Conservation (phyloP, 2,113 vertebrate species). For the Chroicocephalus ridibundus region DNA sequence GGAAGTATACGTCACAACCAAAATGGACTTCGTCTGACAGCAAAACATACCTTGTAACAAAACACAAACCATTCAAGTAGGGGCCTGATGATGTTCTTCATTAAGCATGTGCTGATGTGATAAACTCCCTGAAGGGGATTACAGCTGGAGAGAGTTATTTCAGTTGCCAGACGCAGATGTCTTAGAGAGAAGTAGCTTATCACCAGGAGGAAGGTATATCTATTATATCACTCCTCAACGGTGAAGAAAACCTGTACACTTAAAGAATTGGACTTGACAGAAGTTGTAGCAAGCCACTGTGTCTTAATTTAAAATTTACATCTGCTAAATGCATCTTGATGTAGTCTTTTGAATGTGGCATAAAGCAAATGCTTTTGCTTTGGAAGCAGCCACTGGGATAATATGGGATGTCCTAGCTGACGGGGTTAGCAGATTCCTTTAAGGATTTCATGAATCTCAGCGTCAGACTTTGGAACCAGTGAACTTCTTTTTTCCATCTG, state of each 20-base stretch:
- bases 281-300: neutral
- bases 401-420: neutral
- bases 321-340: neutral
- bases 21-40: neutral
- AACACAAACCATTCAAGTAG: neutral
- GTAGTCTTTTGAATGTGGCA: neutral
- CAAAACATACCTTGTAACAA: neutral
- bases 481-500: neutral
- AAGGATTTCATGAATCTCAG: neutral
- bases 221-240: neutral
- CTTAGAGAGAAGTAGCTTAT: neutral
- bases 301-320: neutral
- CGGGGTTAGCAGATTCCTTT: neutral
- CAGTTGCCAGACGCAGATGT: neutral
- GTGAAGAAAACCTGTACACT: neutral
- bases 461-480: neutral
- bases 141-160: neutral
- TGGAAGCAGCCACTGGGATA: neutral
- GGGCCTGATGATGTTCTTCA: neutral
- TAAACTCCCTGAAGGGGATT: neutral
- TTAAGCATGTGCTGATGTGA: neutral
- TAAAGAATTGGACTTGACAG: neutral
- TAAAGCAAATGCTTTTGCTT: neutral
- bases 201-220: neutral
- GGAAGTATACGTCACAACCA: neutral